phyloP scores from a whole-genome alignment of 1,140 invertebrate species.

The Ooceraea biroi region DNA sequence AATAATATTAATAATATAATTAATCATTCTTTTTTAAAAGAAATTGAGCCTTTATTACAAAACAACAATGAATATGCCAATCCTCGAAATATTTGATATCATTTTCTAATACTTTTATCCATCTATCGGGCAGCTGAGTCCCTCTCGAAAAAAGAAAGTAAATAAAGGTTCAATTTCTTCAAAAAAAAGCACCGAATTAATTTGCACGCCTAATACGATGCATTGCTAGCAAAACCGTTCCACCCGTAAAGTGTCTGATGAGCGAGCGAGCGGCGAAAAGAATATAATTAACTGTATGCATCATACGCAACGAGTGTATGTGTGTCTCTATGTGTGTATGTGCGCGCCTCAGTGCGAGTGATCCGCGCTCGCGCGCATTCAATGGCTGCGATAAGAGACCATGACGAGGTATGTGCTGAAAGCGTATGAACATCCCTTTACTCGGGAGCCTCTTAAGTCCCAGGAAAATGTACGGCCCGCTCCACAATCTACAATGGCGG shows the following conservation, averaged over 20 bases:
- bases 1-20: too few species aligned
- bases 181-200: too few species aligned
- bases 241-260: conserved; percentile 17
- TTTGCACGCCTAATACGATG: not conserved
- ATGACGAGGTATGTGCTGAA: conserved; percentile 83
- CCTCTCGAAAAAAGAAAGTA: too few species aligned
- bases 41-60: too few species aligned
- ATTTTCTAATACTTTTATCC: too few species aligned
- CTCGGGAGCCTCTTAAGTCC: conserved; percentile 35
- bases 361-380: conserved; percentile 34
- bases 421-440: conserved; percentile 81
- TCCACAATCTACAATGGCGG: too few species aligned
- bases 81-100: too few species aligned
- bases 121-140: too few species aligned
- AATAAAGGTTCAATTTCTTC: too few species aligned
- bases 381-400: conserved; percentile 75
- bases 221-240: not conserved
- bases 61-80: too few species aligned
- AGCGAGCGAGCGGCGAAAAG: conserved; percentile 43
- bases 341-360: conserved; percentile 6
- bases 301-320: conserved; percentile 15
- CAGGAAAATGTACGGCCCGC: conserved; percentile 18
- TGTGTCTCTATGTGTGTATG: too few species aligned
- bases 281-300: conserved; percentile 46
- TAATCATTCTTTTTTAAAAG: too few species aligned